Conservation (phyloP, 2,113 vertebrate species). For the Vulpes lagopus region DNA sequence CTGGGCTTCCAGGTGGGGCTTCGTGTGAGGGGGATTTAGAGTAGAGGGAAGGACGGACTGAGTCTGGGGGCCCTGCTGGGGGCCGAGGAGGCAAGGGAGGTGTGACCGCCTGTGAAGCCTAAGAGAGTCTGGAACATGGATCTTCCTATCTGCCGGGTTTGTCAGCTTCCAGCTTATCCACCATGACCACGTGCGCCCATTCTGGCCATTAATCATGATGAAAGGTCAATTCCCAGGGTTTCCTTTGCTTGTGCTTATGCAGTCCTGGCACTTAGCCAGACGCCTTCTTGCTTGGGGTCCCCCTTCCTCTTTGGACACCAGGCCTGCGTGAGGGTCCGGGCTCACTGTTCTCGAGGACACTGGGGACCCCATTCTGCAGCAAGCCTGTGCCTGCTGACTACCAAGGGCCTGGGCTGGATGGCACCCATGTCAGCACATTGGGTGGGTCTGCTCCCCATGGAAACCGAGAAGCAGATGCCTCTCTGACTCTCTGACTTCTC, state of each 20-base stretch:
- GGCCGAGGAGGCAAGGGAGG: neutral
- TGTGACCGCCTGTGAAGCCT: neutral
- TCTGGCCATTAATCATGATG: rapidly evolving
- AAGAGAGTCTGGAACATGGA: rapidly evolving
- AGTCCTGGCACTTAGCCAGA: neutral
- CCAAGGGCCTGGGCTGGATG: rapidly evolving
- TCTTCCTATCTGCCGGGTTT: rapidly evolving
- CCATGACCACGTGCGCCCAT: rapidly evolving
- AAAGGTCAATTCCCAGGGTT: neutral
- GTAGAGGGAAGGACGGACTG: neutral
- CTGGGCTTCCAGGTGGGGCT: neutral
- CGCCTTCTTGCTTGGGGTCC: neutral
- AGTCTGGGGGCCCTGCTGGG: neutral
- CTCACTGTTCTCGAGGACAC: neutral
- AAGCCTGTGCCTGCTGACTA: neutral
- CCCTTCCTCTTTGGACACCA: neutral
- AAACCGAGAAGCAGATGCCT: neutral
- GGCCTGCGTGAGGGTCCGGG: neutral
- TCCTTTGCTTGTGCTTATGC: rapidly evolving
- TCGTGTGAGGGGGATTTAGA: neutral
- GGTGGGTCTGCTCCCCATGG: too few species aligned
- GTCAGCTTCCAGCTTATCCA: rapidly evolving
- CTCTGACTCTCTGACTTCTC: neutral
- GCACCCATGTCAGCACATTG: rapidly evolving
- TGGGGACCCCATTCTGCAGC: neutral